Evolutionary conservation across 2,888 invertebrate species (phyloP).

Genomic region (Polydrusus pterygomalis): DNA sequence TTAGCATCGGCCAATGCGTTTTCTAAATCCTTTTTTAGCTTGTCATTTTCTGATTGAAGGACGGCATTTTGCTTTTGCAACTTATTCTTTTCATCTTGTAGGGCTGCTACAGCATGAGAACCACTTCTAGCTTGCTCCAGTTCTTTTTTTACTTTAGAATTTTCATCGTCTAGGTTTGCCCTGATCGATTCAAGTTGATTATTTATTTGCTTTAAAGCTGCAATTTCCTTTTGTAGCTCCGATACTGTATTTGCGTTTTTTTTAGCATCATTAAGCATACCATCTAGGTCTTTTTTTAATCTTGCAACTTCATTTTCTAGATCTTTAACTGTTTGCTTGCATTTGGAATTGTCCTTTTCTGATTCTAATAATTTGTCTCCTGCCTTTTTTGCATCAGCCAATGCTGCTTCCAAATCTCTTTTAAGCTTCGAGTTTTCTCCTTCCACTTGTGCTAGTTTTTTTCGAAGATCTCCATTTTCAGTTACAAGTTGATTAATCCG

Average conservation of each 20-base stretch:
- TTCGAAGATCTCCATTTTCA: slow-evolving; percentile 57
- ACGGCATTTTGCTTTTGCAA: slow-evolving; percentile 56
- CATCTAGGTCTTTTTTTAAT: slow-evolving; percentile 60
- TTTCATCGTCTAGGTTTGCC: slow-evolving; percentile 56
- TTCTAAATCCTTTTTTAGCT: slow-evolving; percentile 47
- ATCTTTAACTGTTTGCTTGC: slow-evolving; percentile 54
- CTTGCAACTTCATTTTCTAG: slow-evolving; percentile 57
- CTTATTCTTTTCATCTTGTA: slow-evolving; percentile 57
- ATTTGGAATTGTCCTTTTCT: slow-evolving; percentile 59
- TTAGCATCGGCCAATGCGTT: slow-evolving; percentile 33
- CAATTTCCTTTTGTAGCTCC: slow-evolving; percentile 54
- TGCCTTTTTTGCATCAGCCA: slow-evolving; percentile 50
- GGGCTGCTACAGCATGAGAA: slow-evolving; percentile 37
- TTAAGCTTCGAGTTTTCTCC: slow-evolving; percentile 57
- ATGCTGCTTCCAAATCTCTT: slow-evolving; percentile 57
- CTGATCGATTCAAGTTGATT: slow-evolving; percentile 51
- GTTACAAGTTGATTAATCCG: slow-evolving; percentile 53
- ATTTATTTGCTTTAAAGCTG: slow-evolving; percentile 47
- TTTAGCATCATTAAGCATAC: slow-evolving; percentile 54
- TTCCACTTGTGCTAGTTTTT: slow-evolving; percentile 51
- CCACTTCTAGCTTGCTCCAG: slow-evolving; percentile 50
- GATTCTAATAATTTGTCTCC: slow-evolving; percentile 56
- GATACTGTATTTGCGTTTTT: slow-evolving; percentile 51
- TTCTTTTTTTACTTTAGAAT: slow-evolving; percentile 56
- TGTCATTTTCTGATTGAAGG: slow-evolving; percentile 52